Conservation (phyloP, 1,140 invertebrate species). For the Patella vulgata region DNA sequence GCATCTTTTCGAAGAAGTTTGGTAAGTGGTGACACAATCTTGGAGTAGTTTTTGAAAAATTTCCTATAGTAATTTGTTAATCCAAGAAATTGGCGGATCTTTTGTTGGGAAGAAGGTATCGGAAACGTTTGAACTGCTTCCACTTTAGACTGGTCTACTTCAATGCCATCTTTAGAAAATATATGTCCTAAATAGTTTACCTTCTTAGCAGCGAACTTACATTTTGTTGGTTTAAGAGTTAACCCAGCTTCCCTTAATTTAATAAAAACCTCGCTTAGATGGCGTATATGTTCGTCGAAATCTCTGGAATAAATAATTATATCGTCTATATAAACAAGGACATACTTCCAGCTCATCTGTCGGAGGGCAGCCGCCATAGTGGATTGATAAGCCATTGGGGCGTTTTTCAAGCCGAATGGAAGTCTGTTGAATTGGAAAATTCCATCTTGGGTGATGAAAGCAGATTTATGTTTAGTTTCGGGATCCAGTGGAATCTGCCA, state of each 20-base stretch:
- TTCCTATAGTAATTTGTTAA: too few species aligned
- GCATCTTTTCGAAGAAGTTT: too few species aligned
- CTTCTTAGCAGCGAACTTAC: too few species aligned
- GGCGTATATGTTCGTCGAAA: conserved; percentile 33
- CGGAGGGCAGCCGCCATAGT: conserved; percentile 17
- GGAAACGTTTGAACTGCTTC: conserved; percentile 31
- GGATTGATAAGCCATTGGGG: conserved; percentile 25
- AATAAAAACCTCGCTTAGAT: conserved; percentile 22
- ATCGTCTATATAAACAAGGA: too few species aligned
- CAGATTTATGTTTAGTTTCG: conserved; percentile 33
- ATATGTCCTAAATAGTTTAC: too few species aligned
- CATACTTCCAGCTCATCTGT: conserved; percentile 31
- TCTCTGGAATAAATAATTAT: conserved; percentile 28
- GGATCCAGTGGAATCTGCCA: conserved; percentile 32
- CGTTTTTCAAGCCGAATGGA: conserved; percentile 28
- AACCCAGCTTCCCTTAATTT: conserved; percentile 29
- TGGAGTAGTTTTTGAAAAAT: conserved; percentile 58
- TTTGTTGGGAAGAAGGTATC: conserved; percentile 53
- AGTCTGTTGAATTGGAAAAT: conserved; percentile 23
- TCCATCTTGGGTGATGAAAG: too few species aligned
- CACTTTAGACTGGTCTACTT: conserved; percentile 24
- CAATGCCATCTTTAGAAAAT: conserved; percentile 31
- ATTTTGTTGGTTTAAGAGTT: conserved; percentile 35
- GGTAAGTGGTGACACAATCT: conserved; percentile 56
- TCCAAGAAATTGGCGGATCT: too few species aligned